A percentile compares a stretch with the other conserved stretches of the same genome.
These are phyloP conservation scores for Cyanoderma ruficeps DNA, from an alignment of 2,113 vertebrate species.

Conservation along the genomic window DNA sequence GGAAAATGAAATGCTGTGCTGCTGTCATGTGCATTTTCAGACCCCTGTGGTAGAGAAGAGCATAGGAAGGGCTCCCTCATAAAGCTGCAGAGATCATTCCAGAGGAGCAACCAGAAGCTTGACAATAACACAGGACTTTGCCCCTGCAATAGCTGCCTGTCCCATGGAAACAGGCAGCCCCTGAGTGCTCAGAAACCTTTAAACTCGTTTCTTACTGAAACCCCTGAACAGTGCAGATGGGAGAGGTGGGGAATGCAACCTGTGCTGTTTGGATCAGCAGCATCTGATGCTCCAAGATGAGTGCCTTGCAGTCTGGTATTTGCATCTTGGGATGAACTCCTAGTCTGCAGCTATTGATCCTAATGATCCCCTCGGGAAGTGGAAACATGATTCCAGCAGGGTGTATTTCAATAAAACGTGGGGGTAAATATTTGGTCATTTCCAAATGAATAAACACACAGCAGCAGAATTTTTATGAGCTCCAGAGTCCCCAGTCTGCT, in stretches of 20 bases:
- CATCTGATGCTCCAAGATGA: not conserved
- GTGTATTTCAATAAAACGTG: not conserved
- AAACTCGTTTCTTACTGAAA: not conserved
- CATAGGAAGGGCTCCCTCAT: not conserved
- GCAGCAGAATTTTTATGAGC: constrained; percentile 3
- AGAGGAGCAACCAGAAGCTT: not conserved
- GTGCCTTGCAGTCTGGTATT: not conserved
- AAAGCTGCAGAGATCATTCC: not conserved
- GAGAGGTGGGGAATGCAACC: not conserved
- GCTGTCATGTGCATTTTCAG: not conserved
- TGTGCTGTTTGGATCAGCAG: not conserved
- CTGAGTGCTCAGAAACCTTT: not conserved
- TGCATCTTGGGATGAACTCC: not conserved
- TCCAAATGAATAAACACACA: constrained; percentile 6
- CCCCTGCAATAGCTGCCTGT: not conserved
- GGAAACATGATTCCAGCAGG: not conserved
- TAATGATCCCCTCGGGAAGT: not conserved
- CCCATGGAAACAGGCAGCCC: not conserved
- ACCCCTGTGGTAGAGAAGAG: not conserved
- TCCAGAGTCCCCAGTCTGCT: not conserved
- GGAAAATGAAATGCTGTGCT: not conserved
- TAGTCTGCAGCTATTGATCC: not conserved
- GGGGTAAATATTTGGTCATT: not conserved
- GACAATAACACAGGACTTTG: not conserved
- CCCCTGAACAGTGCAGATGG: not conserved